A percentile compares a stretch with the other conserved stretches of the same genome.
These are phyloP conservation scores for Himalopsyche phryganea DNA, from an alignment of 1,140 invertebrate genomes.

Conservation along the genomic window DNA sequence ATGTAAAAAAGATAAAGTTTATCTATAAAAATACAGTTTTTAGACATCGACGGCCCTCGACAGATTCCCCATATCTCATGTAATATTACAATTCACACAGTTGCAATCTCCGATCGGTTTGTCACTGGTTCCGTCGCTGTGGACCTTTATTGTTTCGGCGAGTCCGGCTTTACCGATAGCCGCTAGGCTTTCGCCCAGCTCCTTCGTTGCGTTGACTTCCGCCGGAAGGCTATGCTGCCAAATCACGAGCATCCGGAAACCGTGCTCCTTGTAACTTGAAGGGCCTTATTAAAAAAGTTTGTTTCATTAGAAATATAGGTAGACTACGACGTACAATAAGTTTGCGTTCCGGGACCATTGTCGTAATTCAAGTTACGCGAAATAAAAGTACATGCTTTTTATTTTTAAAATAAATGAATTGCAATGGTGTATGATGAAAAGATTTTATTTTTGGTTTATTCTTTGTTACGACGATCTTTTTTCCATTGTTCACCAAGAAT, in stretches of 20 bases:
- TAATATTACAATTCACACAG: constrained; percentile 28
- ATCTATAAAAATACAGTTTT: too few species aligned
- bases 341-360: too few species aligned
- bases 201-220: constrained; percentile 59
- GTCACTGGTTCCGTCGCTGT: constrained; percentile 1
- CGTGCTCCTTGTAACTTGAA: constrained; percentile 72
- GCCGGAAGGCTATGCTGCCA: constrained; percentile 65
- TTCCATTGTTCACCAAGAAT: too few species aligned
- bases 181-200: constrained; percentile 63
- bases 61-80: constrained; percentile 23
- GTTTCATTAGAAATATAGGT: background rate
- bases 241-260: constrained; percentile 66
- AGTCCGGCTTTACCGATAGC: constrained; percentile 60
- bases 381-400: background rate
- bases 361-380: too few species aligned
- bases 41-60: constrained; percentile 27
- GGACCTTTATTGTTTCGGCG: constrained; percentile 47
- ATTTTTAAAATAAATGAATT: constrained; percentile 15
- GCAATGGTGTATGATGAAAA: too few species aligned
- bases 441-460: too few species aligned
- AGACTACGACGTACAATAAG: background rate
- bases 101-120: constrained; percentile 19
- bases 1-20: too few species aligned
- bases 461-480: too few species aligned
- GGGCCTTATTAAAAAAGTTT: constrained; percentile 50